Percentiles rank a stretch among this genome's conserved stretches.
phyloP scores from a whole-genome alignment of 2,797 vertebrate genomes.

The Labroides dimidiatus region DNA sequence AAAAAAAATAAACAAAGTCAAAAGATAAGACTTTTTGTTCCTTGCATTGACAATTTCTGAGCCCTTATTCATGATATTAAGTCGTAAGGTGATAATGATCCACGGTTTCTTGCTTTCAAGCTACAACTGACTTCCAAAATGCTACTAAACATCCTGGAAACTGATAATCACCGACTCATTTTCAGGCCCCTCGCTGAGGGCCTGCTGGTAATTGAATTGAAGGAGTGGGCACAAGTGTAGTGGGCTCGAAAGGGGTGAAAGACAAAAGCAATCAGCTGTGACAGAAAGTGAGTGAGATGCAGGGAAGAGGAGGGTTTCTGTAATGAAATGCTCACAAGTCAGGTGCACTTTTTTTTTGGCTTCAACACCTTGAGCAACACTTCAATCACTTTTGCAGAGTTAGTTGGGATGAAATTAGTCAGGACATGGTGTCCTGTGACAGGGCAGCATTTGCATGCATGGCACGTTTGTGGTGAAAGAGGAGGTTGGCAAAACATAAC shows the following conservation, averaged over 20 bases:
- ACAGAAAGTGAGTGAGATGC: constrained; percentile 45
- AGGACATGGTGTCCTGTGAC: constrained; percentile 57
- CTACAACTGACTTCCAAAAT: constrained; percentile 46
- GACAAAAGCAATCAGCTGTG: constrained; percentile 63
- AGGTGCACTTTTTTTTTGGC: constrained; percentile 18
- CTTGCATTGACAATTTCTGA: too few species aligned
- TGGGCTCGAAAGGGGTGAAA: constrained; percentile 43
- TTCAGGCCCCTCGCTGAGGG: constrained; percentile 56
- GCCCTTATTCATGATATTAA: too few species aligned
- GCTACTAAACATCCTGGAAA: constrained; percentile 60
- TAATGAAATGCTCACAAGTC: constrained; percentile 56
- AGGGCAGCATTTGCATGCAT: constrained; percentile 61
- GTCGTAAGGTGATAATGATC: too few species aligned
- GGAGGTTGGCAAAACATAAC: constrained; percentile 46
- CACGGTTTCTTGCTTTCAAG: neutral
- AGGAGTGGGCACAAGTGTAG: constrained; percentile 58
- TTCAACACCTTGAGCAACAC: constrained; percentile 54
- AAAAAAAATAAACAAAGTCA: too few species aligned
- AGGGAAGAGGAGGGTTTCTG: constrained; percentile 16
- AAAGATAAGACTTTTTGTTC: too few species aligned
- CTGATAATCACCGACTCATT: constrained; percentile 68
- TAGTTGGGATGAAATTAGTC: constrained; percentile 55
- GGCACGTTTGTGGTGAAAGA: constrained; percentile 35
- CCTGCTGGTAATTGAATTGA: constrained; percentile 70
- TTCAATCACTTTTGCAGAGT: constrained; percentile 66